phyloP scores from a whole-genome alignment of 2,888 invertebrate genomes.

The Xestia rhomboidea region DNA sequence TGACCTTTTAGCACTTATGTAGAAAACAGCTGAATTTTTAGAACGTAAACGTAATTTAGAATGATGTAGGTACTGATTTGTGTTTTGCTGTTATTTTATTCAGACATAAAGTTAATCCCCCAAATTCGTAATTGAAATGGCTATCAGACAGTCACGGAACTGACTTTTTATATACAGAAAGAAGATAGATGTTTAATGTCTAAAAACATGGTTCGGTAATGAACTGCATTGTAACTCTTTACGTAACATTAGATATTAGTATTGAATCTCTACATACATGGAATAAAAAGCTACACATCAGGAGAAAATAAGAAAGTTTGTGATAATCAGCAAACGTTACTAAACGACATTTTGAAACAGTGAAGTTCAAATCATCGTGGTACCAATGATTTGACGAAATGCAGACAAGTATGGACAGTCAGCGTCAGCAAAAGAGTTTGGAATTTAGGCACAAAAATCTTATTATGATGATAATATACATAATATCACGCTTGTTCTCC shows the following conservation, averaged over 20 bases:
- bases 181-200: background rate
- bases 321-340: constrained; percentile 35
- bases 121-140: background rate
- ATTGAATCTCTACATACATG: constrained; percentile 14
- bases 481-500: background rate
- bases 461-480: background rate
- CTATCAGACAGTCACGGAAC: constrained; percentile 6
- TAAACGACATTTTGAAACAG: constrained; percentile 33
- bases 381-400: constrained; percentile 37
- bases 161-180: background rate
- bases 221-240: constrained; percentile 28
- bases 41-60: too few relatives aligned
- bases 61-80: too few relatives aligned
- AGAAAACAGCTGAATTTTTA: too few relatives aligned
- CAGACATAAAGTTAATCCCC: background rate
- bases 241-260: constrained; percentile 11
- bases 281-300: constrained; percentile 12
- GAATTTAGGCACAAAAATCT: background rate
- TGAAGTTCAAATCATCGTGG: constrained; percentile 40
- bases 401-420: constrained; percentile 3
- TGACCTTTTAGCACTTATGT: too few relatives aligned
- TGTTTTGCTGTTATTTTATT: too few relatives aligned
- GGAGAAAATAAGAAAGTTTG: constrained; percentile 63
- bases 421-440: background rate
- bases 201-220: background rate